phyloP scores from a whole-genome alignment of 2,888 invertebrate genomes.

The Hyposoter didymator region DNA sequence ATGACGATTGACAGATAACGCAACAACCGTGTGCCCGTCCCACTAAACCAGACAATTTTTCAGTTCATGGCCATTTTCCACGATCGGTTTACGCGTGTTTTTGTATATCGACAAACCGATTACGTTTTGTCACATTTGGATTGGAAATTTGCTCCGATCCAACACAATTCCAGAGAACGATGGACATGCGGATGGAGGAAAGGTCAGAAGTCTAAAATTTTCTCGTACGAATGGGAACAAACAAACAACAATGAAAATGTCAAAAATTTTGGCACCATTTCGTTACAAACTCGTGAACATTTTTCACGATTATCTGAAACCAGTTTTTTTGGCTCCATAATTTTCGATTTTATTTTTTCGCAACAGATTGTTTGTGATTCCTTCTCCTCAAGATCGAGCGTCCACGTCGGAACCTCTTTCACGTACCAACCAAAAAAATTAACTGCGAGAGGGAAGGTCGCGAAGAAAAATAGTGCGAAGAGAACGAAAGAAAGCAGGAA shows the following conservation, averaged over 20 bases:
- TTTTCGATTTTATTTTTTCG: slow-evolving; percentile 31
- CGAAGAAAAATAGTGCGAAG: slow-evolving; percentile 22
- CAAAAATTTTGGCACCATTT: not conserved
- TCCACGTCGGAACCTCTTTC: slow-evolving; percentile 38
- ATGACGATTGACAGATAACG: slow-evolving; percentile 49
- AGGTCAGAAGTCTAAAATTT: not conserved
- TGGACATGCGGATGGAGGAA: not conserved
- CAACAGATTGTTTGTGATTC: not conserved
- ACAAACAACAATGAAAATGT: not conserved
- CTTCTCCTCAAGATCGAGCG: slow-evolving; percentile 1
- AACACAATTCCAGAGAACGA: not conserved
- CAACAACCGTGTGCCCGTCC: not conserved
- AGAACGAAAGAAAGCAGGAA: slow-evolving; percentile 26
- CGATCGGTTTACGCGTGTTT: slow-evolving; percentile 36
- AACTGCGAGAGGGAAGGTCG: slow-evolving; percentile 18
- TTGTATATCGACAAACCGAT: slow-evolving; percentile 60
- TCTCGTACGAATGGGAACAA: not conserved
- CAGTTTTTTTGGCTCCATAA: not conserved
- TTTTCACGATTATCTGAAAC: not conserved
- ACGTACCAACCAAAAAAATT: slow-evolving; percentile 24
- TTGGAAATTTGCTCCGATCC: slow-evolving; percentile 41
- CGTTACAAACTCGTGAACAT: not conserved
- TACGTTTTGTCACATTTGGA: slow-evolving; percentile 45
- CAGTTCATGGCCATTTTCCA: slow-evolving; percentile 18
- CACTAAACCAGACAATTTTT: slow-evolving; percentile 6